Percentiles rank a stretch among this genome's conserved stretches.
Conservation (phyloP, 1,140 invertebrate genomes). For the Aphaenogaster floridana region DNA sequence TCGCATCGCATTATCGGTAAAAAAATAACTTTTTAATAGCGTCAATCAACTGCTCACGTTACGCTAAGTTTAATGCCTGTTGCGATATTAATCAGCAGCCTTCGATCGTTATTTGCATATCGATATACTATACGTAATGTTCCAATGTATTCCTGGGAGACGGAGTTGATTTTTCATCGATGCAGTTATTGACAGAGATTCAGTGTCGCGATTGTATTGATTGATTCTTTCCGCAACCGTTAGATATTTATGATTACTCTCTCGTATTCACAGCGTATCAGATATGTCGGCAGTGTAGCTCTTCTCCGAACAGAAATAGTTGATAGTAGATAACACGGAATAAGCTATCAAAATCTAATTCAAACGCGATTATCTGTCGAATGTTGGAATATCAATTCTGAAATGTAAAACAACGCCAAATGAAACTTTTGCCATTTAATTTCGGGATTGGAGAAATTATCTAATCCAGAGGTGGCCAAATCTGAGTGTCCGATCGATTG, state of each 20-base stretch:
- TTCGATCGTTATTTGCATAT: constrained; percentile 60
- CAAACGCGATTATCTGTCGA: background rate
- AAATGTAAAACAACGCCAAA: background rate
- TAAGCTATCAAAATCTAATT: background rate
- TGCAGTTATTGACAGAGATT: constrained; percentile 34
- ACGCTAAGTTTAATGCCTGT: constrained; percentile 25
- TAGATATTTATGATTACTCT: constrained; percentile 43
- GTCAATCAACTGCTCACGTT: constrained; percentile 37
- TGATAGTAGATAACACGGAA: background rate
- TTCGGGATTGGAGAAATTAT: background rate
- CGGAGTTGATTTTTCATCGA: constrained; percentile 12
- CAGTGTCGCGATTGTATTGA: constrained; percentile 27
- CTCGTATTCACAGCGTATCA: background rate
- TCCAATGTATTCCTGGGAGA: constrained; percentile 24
- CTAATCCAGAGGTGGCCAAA: background rate
- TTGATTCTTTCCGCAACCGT: constrained; percentile 38
- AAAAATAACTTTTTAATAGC: constrained; percentile 1
- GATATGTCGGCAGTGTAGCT: background rate
- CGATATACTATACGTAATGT: background rate
- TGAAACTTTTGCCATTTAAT: background rate
- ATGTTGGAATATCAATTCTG: background rate
- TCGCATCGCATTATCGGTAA: background rate
- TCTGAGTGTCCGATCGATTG: too few relatives aligned
- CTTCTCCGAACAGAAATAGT: background rate
- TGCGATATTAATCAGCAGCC: constrained; percentile 41